Conservation (phyloP, 2,113 vertebrate genomes). For the Arvicanthis niloticus region DNA sequence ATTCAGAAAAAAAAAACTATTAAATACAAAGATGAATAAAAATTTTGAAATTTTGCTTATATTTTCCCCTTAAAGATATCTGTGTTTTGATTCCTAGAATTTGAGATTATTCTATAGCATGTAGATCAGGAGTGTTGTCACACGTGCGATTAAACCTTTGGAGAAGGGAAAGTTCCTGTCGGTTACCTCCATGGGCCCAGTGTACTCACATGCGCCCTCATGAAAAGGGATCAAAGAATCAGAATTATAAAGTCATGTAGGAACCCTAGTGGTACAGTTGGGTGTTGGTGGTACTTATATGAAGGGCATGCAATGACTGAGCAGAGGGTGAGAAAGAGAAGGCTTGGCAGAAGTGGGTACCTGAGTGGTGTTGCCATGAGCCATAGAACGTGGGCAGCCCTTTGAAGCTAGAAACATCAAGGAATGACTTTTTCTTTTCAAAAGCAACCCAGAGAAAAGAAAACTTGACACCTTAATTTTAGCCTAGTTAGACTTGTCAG, state of each 20-base stretch:
- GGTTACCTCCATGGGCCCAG: background rate
- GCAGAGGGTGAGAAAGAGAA: background rate
- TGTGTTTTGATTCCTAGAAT: background rate
- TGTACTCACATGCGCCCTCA: background rate
- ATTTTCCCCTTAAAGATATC: background rate
- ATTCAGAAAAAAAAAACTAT: background rate
- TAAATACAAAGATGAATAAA: constrained; percentile 5
- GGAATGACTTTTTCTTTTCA: background rate
- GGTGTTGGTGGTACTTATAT: background rate
- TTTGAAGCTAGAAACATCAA: background rate
- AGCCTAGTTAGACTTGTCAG: background rate
- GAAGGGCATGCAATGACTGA: background rate
- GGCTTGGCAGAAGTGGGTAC: background rate
- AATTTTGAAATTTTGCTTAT: background rate
- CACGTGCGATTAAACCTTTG: background rate
- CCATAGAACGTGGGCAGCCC: background rate
- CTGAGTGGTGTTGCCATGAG: background rate
- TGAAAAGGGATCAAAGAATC: background rate
- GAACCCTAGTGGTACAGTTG: too few relatives aligned
- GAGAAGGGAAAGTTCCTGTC: background rate
- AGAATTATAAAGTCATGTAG: background rate
- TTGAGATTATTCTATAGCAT: background rate
- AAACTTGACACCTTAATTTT: background rate
- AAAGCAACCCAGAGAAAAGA: background rate
- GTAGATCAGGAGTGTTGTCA: background rate